phyloP scores from a whole-genome alignment of 2,888 invertebrate species.

The Tenthredo scrophulariae region DNA sequence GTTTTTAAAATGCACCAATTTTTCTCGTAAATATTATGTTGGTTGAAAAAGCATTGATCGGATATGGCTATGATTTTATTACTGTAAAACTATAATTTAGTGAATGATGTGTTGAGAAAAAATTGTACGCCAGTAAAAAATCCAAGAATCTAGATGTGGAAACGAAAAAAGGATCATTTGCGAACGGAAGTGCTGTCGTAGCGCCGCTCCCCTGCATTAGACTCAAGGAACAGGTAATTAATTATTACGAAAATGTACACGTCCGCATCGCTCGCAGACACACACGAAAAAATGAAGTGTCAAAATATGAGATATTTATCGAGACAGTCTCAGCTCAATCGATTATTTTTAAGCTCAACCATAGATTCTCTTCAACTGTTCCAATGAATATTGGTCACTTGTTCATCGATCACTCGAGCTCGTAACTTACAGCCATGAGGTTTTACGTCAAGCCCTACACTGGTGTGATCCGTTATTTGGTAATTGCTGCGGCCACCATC shows the following conservation, averaged over 20 bases:
- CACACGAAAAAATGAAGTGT: background rate
- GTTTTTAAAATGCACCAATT: background rate
- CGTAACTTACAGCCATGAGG: slow-evolving; percentile 20
- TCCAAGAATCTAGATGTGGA: too few species aligned
- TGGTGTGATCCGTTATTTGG: background rate
- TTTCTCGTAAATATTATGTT: background rate
- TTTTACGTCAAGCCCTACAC: background rate
- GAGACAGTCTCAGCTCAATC: background rate
- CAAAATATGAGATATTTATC: background rate
- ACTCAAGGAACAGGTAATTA: background rate
- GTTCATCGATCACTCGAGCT: background rate
- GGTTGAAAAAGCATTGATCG: too few species aligned
- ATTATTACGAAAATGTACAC: background rate
- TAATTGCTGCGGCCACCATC: background rate
- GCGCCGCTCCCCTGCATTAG: background rate
- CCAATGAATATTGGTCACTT: background rate
- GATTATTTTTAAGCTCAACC: background rate
- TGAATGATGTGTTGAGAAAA: too few species aligned
- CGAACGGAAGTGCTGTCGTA: background rate
- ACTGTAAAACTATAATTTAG: too few species aligned
- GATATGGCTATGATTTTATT: too few species aligned
- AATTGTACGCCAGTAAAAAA: too few species aligned
- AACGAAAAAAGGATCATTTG: background rate
- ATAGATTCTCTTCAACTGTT: background rate
- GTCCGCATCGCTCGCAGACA: background rate